Percentiles rank a stretch among this genome's conserved stretches.
Evolutionary conservation across 2,797 vertebrate genomes (phyloP).

Genomic region (Betta splendens): DNA sequence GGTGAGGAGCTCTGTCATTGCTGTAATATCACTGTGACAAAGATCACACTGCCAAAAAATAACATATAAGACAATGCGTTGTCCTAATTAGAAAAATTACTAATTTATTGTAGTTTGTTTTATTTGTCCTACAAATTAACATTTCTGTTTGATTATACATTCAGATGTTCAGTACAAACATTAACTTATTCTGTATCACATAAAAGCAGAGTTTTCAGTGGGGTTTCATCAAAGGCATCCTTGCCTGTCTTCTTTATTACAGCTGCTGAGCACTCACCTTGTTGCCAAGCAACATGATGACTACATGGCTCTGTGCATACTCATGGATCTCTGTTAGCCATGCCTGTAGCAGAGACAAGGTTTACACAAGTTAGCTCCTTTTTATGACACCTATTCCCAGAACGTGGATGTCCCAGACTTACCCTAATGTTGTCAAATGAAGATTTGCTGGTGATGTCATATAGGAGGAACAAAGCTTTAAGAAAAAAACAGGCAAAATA

Average conservation of each 20-base stretch:
- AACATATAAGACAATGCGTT: no score
- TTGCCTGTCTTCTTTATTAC: neutral
- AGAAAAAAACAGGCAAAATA: constrained; percentile 15
- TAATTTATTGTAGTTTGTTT: neutral
- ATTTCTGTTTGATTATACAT: neutral
- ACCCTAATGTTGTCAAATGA: constrained; percentile 94
- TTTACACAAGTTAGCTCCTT: neutral
- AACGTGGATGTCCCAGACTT: constrained; percentile 53
- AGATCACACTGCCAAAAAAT: no score
- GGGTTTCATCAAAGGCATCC: neutral
- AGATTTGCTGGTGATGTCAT: constrained; percentile 91
- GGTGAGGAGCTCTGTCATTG: no score
- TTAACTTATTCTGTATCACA: neutral
- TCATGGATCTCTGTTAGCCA: constrained; percentile 97
- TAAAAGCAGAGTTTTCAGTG: neutral
- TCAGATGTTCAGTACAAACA: neutral
- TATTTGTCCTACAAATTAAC: no score
- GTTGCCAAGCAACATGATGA: constrained; percentile 98
- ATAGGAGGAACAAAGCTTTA: constrained; percentile 90
- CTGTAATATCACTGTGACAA: no score
- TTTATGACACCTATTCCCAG: neutral
- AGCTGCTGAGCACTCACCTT: constrained; percentile 83
- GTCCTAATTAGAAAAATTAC: neutral
- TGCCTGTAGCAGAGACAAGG: constrained; percentile 78
- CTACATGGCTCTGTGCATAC: constrained; percentile 93